phyloP scores from a whole-genome alignment of 2,888 invertebrate genomes.

The Hydraecia micacea region DNA sequence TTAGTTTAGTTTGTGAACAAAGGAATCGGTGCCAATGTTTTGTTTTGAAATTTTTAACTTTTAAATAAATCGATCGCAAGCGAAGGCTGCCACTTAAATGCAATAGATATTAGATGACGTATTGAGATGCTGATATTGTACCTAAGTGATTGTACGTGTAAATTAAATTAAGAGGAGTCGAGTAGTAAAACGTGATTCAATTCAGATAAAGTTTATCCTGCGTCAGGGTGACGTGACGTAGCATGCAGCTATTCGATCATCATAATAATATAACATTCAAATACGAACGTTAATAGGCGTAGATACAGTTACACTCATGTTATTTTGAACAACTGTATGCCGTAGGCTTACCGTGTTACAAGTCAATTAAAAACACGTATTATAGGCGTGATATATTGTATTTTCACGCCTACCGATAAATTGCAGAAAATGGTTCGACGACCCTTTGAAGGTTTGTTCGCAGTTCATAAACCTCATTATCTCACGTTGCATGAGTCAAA shows the following conservation, averaged over 20 bases:
- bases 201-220: not conserved
- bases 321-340: constrained; percentile 19
- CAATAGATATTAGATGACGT: not conserved
- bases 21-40: not conserved
- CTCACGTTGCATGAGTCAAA: not conserved
- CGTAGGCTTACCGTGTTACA: constrained; percentile 26
- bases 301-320: constrained; percentile 27
- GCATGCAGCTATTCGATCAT: not conserved
- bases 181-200: not conserved
- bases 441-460: not conserved
- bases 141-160: not conserved
- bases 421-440: constrained; percentile 31
- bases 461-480: not conserved
- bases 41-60: not conserved
- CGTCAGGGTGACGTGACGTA: no score
- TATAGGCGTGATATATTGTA: constrained; percentile 26
- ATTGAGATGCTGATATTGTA: not conserved
- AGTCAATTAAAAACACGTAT: constrained; percentile 26
- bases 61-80: not conserved
- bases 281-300: not conserved
- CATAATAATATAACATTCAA: not conserved
- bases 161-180: not conserved
- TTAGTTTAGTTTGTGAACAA: no score
- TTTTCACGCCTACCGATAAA: constrained; percentile 4
- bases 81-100: not conserved